These are phyloP conservation scores for Ridgeia piscesae DNA, from an alignment of 1,140 invertebrate species.

Conservation along the genomic window DNA sequence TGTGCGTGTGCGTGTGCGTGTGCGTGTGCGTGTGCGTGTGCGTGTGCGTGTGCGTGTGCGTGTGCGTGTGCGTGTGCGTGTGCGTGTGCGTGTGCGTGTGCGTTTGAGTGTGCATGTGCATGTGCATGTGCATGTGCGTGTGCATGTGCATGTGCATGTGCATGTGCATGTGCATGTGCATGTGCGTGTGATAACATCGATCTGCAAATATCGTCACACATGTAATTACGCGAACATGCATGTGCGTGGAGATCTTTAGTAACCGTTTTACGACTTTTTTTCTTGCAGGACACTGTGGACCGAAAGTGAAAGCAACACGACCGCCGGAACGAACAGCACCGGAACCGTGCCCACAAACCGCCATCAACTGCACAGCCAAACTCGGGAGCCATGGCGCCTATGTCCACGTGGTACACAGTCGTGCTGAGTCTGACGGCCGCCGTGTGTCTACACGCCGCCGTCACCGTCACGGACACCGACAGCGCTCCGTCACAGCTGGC, in stretches of 20 bases:
- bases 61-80: no score
- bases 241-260: background rate
- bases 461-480: background rate
- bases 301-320: background rate
- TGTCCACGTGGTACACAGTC: background rate
- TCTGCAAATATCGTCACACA: no score
- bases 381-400: background rate
- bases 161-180: background rate
- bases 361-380: background rate
- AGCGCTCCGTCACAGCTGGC: background rate
- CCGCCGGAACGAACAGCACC: background rate
- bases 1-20: background rate
- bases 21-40: background rate
- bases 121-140: background rate
- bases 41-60: background rate
- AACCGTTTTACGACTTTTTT: background rate
- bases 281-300: background rate
- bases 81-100: background rate
- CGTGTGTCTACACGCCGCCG: background rate
- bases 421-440: background rate
- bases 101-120: background rate
- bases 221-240: background rate
- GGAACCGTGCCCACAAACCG: background rate
- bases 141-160: background rate
- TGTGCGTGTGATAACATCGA: no score